Conservation (phyloP, 2,797 vertebrate species). For the Anabacerthia variegaticeps region DNA sequence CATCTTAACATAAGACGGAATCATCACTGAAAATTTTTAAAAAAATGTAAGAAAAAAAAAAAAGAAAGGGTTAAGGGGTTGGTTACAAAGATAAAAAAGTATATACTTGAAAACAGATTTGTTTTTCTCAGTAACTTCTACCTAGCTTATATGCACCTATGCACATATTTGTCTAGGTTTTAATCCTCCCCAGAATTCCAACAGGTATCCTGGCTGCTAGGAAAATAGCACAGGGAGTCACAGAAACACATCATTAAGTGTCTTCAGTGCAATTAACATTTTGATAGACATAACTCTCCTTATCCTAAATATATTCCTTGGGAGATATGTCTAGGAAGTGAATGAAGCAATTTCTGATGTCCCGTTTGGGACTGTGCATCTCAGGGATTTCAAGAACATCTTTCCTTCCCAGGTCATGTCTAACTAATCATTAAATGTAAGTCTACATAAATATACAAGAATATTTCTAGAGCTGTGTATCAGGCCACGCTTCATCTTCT, state of each 20-base stretch:
- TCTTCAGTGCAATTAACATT: accelerated
- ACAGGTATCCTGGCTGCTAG: background rate
- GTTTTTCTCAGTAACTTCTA: background rate
- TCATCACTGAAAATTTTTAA: background rate
- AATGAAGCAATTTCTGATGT: background rate
- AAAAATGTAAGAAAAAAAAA: background rate
- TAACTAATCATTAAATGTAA: background rate
- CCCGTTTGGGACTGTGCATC: background rate
- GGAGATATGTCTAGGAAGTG: background rate
- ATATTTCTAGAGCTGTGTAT: background rate
- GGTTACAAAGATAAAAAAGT: background rate
- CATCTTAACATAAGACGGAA: background rate
- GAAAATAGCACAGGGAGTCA: background rate
- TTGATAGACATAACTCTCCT: background rate
- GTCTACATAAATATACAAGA: background rate
- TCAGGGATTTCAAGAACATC: background rate
- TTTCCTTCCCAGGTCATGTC: background rate
- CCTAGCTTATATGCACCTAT: background rate
- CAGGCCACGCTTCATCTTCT: background rate
- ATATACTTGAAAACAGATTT: background rate
- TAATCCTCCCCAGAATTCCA: background rate
- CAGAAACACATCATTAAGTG: background rate
- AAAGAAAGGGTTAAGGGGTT: background rate
- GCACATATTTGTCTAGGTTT: background rate
- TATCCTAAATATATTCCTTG: background rate